Conservation (phyloP, 2,113 vertebrate species). For the Trachemys scripta region DNA sequence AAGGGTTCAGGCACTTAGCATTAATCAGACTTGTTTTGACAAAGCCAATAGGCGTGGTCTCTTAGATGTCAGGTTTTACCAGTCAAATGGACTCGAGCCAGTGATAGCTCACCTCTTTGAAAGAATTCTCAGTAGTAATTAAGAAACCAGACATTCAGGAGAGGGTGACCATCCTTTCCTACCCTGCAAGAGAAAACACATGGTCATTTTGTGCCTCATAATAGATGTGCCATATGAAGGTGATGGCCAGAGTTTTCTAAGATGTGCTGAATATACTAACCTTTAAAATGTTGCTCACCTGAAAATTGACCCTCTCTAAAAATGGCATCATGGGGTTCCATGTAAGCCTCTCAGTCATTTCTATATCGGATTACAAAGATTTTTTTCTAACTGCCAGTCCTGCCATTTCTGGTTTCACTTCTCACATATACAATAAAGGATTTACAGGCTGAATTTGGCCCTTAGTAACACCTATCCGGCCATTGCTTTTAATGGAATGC, state of each 20-base stretch:
- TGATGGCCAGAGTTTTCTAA: background rate
- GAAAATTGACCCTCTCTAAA: background rate
- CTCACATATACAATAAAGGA: background rate
- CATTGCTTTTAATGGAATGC: background rate
- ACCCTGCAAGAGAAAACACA: background rate
- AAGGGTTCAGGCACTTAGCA: background rate
- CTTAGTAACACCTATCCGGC: accelerated
- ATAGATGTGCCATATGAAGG: background rate
- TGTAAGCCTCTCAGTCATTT: background rate
- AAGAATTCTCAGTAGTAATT: constrained; percentile 12
- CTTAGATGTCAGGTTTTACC: background rate
- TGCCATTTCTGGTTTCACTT: background rate
- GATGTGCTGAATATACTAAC: background rate
- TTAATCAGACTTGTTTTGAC: background rate
- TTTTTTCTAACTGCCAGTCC: background rate
- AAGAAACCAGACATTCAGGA: background rate
- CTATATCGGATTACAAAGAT: background rate
- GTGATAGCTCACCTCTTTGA: background rate
- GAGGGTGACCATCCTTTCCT: background rate
- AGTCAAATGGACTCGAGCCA: background rate
- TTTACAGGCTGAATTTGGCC: background rate
- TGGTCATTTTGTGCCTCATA: background rate
- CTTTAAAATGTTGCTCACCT: background rate
- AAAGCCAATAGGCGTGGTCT: background rate
- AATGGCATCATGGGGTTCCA: background rate